A percentile compares a stretch with the other conserved stretches of the same genome.
Conservation (phyloP, 2,888 invertebrate species). For the Xanthia togata region DNA sequence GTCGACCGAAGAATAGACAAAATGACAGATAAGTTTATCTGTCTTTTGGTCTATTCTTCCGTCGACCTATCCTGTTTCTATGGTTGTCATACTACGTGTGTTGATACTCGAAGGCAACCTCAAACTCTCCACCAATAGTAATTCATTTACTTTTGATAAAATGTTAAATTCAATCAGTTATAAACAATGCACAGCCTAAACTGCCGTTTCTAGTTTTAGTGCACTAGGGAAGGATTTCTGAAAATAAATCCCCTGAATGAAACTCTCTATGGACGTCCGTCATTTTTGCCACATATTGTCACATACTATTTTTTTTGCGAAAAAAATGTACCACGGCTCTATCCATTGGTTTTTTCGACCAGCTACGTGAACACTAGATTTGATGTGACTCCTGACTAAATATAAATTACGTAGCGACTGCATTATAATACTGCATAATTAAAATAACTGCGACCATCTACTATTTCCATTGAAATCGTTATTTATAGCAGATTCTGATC, state of each 20-base stretch:
- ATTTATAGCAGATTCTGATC: background rate
- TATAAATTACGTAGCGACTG: background rate
- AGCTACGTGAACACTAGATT: background rate
- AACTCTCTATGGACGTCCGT: too few relatives aligned
- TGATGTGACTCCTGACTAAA: background rate
- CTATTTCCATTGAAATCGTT: conserved; percentile 1
- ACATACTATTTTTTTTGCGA: background rate
- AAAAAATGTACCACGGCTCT: background rate
- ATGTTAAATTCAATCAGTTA: background rate
- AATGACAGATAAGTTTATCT: too few relatives aligned
- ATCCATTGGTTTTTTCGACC: background rate
- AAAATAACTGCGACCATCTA: conserved; percentile 5
- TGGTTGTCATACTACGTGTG: too few relatives aligned
- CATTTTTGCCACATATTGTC: background rate
- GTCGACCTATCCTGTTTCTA: too few relatives aligned
- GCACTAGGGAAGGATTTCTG: too few relatives aligned
- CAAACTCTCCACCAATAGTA: background rate
- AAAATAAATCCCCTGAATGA: too few relatives aligned
- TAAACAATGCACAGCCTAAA: background rate
- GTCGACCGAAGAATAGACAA: too few relatives aligned
- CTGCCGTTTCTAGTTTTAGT: too few relatives aligned
- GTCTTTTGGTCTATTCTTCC: too few relatives aligned
- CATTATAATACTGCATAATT: background rate
- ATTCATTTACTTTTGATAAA: too few relatives aligned
- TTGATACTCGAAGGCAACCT: background rate